Evolutionary conservation across 2,888 invertebrate genomes (phyloP), one percentile per base, ranked within the genome.

Genomic region (Drosophila robusta): DNA sequence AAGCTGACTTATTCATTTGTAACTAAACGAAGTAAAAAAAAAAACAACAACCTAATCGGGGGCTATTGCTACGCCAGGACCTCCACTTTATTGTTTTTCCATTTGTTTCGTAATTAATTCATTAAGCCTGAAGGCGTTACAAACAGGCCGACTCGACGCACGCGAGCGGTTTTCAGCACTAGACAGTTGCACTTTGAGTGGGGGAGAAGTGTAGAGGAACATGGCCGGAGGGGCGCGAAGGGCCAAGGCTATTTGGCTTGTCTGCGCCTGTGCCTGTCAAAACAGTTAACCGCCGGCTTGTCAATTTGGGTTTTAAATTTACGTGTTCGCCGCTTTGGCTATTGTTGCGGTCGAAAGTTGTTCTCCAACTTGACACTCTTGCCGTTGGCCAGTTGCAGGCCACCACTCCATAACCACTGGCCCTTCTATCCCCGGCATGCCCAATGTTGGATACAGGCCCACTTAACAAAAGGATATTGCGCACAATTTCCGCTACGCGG

Each of bases 401-500:
- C 4, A 3, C n/a, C 26, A 3, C 12, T 0, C 2, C 8, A 12
- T 1, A 12, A 12, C 1, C 34, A 4, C 12, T 4, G 34, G 34
- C 11, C 7, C 22, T 1, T 34, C 12, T 34, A 3, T 3, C 9
- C 6, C n/a, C 6, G 16, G 14, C 14, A 2, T 4, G 4, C 1
- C 12, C 14, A 8, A 2, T 0, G 32, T 5, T 6, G 24, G 16
- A 32, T 38, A 24, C 34, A 38, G 29, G 58, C 45, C 58, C 67
- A 78, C 70, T 73, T 80, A 78, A 84, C 77, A 80, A 80, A 75
- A 74, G 84, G 76, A 89, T 84, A 89, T 84, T 75, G 81, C 70
- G 78, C 65, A 71, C 88, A 89, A 90, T 90, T 86, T 89, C 89
- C 90, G 88, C 60, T 78, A 65, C 71, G 78, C 78, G 79, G 60